Conservation (phyloP, 2,797 vertebrate genomes). For the Enteromius treurensis region DNA sequence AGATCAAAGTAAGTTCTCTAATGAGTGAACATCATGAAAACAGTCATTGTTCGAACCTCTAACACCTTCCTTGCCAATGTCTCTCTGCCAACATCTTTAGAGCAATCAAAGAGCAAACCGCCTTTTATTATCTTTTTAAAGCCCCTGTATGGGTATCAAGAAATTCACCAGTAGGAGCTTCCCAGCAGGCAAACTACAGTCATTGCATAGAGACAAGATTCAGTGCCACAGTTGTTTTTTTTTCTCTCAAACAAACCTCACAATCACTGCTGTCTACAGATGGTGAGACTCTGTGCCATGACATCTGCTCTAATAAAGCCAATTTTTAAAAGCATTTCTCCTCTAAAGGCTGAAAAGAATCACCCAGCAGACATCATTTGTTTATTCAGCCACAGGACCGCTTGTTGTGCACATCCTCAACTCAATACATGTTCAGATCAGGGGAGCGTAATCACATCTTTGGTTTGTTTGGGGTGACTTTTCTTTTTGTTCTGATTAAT, state of each 20-base stretch:
- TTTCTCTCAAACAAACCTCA: background rate
- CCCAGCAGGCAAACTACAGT: constrained; percentile 6
- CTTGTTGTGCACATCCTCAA: background rate
- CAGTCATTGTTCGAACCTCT: constrained; percentile 11
- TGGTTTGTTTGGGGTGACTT: background rate
- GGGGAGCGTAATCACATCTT: background rate
- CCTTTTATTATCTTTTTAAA: constrained; percentile 12
- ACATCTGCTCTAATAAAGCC: constrained; percentile 55
- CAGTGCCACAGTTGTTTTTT: background rate
- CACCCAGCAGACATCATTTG: constrained; percentile 6
- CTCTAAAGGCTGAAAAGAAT: constrained; percentile 35
- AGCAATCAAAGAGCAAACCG: constrained; percentile 18
- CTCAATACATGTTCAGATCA: background rate
- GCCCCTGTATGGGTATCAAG: background rate
- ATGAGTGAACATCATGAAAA: background rate
- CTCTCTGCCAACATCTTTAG: constrained; percentile 22
- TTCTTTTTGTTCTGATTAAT: background rate
- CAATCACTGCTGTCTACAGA: constrained; percentile 18
- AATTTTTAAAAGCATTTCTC: constrained; percentile 41
- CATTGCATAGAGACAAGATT: background rate
- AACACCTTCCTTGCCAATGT: background rate
- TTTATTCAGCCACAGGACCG: constrained; percentile 27
- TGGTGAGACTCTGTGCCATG: constrained; percentile 41
- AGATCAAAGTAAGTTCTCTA: background rate
- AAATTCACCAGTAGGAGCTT: constrained; percentile 6